Conservation (phyloP, 2,797 vertebrate species). For the Pseudochirops cupreus region DNA sequence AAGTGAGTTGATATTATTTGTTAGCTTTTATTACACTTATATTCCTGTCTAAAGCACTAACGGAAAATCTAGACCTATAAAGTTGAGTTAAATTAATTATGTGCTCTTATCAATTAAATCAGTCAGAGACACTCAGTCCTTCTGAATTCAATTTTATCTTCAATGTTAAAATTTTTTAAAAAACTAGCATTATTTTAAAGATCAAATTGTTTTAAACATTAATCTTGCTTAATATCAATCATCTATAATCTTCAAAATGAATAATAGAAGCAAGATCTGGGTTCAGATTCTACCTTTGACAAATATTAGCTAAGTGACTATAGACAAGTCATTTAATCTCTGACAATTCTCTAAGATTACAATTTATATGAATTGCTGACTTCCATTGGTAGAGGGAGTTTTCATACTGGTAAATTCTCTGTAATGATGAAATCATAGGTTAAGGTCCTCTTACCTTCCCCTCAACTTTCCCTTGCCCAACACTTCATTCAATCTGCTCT, state of each 20-base stretch:
- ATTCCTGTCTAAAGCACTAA: neutral
- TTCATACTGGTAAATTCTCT: neutral
- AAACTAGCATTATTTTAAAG: neutral
- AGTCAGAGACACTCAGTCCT: conserved; percentile 8
- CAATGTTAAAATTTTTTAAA: neutral
- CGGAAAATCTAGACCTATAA: neutral
- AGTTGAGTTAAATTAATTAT: neutral
- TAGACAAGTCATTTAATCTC: neutral
- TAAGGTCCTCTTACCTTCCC: neutral
- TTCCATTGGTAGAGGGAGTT: neutral
- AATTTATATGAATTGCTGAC: neutral
- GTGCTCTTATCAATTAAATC: neutral
- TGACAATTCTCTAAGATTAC: neutral
- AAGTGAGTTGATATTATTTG: neutral
- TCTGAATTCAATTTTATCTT: conserved; percentile 45
- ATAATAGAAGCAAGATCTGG: neutral
- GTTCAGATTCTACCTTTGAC: neutral
- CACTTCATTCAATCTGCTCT: neutral
- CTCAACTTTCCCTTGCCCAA: neutral
- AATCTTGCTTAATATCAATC: neutral
- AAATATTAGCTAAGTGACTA: neutral
- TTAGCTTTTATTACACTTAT: neutral
- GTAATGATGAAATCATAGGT: neutral
- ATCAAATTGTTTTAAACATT: neutral
- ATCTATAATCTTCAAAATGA: neutral